Evolutionary conservation across 2,888 invertebrate species (phyloP).

Genomic region (Drosophila mayaguana): DNA sequence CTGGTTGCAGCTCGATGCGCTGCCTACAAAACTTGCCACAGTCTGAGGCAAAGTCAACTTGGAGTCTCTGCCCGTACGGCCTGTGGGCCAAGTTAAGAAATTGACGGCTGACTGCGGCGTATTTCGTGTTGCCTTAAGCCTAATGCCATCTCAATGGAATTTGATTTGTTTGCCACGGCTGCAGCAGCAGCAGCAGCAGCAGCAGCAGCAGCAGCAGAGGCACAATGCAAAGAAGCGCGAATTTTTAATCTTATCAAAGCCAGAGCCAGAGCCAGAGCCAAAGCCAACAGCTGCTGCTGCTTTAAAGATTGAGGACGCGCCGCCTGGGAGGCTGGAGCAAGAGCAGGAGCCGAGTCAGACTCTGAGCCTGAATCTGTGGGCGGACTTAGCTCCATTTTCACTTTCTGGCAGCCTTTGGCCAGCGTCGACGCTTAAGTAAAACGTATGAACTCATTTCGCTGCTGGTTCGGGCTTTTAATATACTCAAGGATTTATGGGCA

Average conservation of each 20-base stretch:
- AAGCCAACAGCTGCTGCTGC: slow-evolving; percentile 1
- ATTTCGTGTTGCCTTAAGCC: slow-evolving; percentile 47
- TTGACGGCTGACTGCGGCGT: slow-evolving; percentile 16
- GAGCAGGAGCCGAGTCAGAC: not conserved
- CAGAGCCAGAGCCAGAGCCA: not conserved
- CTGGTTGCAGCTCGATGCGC: slow-evolving; percentile 8
- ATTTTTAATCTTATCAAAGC: slow-evolving; percentile 52
- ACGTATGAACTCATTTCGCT: slow-evolving; percentile 62
- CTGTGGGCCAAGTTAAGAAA: not conserved
- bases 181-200: slow-evolving; percentile 10
- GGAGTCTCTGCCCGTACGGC: no score
- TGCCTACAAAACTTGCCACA: no score
- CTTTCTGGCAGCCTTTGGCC: slow-evolving; percentile 41
- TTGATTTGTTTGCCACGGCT: slow-evolving; percentile 55
- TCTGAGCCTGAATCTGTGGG: not conserved
- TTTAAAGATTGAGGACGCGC: not conserved
- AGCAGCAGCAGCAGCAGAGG: slow-evolving; percentile 7
- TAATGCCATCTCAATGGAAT: slow-evolving; percentile 51
- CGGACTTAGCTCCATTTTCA: slow-evolving; percentile 52
- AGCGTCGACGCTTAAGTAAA: slow-evolving; percentile 17
- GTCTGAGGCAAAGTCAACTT: not conserved
- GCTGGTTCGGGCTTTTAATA: slow-evolving; percentile 57
- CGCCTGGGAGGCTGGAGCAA: not conserved
- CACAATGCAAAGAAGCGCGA: slow-evolving; percentile 22
- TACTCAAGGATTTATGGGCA: slow-evolving; percentile 62